phyloP scores from a whole-genome alignment of 2,888 invertebrate species.

The Griposia aprilina region DNA sequence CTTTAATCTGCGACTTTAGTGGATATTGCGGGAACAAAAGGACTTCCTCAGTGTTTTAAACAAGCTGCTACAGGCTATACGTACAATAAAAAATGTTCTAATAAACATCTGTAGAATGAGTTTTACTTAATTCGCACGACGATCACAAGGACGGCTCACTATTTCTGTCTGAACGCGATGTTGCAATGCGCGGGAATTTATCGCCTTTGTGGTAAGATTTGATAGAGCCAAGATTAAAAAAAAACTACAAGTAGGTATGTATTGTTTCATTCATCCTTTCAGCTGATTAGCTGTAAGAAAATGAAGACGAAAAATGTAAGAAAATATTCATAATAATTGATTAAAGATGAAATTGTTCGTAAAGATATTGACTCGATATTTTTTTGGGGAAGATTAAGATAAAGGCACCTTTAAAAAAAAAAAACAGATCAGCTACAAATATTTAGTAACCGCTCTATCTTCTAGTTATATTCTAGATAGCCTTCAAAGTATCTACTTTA shows the following conservation, averaged over 20 bases:
- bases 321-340: too few relatives aligned
- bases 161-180: conserved; percentile 82
- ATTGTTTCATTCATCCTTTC: not conserved
- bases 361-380: not conserved
- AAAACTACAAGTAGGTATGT: too few relatives aligned
- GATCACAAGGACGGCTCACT: conserved; percentile 78
- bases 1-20: not conserved
- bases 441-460: not conserved
- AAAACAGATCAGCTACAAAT: not conserved
- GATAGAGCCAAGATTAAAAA: conserved; percentile 19
- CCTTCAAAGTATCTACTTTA: conserved; percentile 1
- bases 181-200: conserved; percentile 78
- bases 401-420: not conserved
- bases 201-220: conserved; percentile 49
- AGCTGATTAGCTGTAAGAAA: too few relatives aligned
- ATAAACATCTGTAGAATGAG: conserved; percentile 33
- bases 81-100: not conserved
- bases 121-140: conserved; percentile 65
- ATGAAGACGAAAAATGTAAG: too few relatives aligned
- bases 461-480: conserved; percentile 1
- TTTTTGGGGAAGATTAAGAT: too few relatives aligned
- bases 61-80: not conserved
- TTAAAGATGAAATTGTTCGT: not conserved
- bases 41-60: not conserved
- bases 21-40: not conserved